A percentile compares a stretch with the other conserved stretches of the same genome.
Conservation (phyloP, 1,140 invertebrate species). For the Achroia grisella region DNA sequence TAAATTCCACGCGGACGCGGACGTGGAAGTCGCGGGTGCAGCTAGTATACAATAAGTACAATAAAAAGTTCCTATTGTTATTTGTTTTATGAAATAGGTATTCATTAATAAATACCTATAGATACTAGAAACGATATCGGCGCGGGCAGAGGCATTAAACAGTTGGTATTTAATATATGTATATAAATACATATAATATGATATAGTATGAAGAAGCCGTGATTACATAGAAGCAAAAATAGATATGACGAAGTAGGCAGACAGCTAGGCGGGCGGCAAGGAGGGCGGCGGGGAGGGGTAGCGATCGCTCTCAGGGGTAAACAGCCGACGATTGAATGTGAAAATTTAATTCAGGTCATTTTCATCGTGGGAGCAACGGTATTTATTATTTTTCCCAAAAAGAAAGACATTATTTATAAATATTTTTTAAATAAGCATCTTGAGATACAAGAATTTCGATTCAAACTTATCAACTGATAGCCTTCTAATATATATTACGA, state of each 20-base stretch:
- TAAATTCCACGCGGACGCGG: too few species aligned
- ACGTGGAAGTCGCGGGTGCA: too few species aligned
- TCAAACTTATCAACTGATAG: too few species aligned
- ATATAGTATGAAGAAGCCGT: slow-evolving; percentile 2
- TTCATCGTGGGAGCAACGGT: slow-evolving; percentile 39
- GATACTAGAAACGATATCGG: too few species aligned
- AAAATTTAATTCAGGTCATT: slow-evolving; percentile 68
- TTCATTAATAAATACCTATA: too few species aligned
- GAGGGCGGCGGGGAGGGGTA: slow-evolving; percentile 4
- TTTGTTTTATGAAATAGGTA: too few species aligned
- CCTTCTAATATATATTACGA: too few species aligned
- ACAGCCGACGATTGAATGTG: slow-evolving; percentile 59
- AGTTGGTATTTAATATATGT: too few species aligned
- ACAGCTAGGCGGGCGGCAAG: slow-evolving; percentile 5
- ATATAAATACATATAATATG: too few species aligned
- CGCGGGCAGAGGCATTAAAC: too few species aligned
- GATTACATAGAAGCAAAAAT: slow-evolving; percentile 34
- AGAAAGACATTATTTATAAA: slow-evolving; percentile 36
- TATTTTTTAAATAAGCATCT: slow-evolving; percentile 24
- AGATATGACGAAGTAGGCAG: slow-evolving; percentile 30
- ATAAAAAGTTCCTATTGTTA: too few species aligned
- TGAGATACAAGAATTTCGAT: background rate
- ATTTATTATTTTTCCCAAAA: slow-evolving; percentile 53
- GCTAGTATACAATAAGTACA: too few species aligned
- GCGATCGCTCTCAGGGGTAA: slow-evolving; percentile 49